These are phyloP conservation scores for Halcyon leucocephala DNA, from an alignment of 2,797 vertebrate genomes.

Conservation along the genomic window DNA sequence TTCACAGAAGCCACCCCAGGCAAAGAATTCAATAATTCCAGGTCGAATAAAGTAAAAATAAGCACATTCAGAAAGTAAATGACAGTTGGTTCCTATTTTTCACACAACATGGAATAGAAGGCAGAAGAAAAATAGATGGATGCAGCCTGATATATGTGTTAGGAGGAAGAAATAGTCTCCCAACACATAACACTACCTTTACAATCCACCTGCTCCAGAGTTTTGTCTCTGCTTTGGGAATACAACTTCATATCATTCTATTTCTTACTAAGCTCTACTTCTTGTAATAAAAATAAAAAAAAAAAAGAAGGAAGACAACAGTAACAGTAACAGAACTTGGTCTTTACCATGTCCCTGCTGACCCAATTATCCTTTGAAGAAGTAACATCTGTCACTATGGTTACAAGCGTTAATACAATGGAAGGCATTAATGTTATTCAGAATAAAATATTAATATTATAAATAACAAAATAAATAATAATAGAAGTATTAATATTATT, in stretches of 20 bases:
- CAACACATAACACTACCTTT: background rate
- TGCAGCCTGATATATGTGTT: background rate
- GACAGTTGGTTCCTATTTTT: background rate
- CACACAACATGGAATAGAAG: background rate
- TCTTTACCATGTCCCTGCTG: background rate
- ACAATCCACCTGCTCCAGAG: background rate
- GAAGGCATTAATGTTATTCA: background rate
- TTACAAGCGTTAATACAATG: background rate
- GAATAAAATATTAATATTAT: background rate
- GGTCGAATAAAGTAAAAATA: background rate
- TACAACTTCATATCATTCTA: background rate
- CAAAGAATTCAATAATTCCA: background rate
- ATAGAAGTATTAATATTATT: background rate
- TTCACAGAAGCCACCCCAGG: background rate
- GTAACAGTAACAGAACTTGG: conserved; percentile 5
- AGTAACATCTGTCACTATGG: background rate
- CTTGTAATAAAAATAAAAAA: background rate
- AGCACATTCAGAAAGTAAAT: background rate
- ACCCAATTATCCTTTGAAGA: conserved; percentile 1
- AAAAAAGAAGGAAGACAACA: background rate
- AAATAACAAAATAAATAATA: no score
- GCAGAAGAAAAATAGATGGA: background rate
- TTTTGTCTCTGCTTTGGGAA: background rate
- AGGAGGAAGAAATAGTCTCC: background rate
- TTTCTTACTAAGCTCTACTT: conserved; percentile 23